These are phyloP conservation scores for Garra rufa DNA, from an alignment of 2,113 vertebrate genomes.

Conservation along the genomic window DNA sequence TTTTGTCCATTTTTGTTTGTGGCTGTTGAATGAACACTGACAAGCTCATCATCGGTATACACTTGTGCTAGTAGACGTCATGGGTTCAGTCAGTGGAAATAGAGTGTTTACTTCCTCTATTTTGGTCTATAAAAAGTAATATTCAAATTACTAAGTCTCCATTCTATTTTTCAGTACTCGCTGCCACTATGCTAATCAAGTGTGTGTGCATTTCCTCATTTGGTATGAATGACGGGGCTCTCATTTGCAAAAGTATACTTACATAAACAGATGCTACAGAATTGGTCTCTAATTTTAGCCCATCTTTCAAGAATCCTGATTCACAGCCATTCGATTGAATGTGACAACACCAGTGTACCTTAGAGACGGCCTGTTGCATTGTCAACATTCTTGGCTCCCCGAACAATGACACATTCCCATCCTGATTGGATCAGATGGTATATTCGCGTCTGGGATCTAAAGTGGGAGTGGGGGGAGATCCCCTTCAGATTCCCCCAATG, in stretches of 20 bases:
- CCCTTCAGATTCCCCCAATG: conserved; percentile 51
- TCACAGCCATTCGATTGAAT: not conserved
- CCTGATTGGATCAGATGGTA: conserved; percentile 8
- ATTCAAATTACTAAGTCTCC: conserved; percentile 55
- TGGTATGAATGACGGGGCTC: conserved; percentile 26
- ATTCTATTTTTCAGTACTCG: conserved; percentile 53
- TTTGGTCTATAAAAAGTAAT: conserved; percentile 57
- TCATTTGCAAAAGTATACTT: conserved; percentile 5
- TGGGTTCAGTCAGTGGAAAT: conserved; percentile 51
- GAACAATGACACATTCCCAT: not conserved
- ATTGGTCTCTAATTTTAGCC: not conserved
- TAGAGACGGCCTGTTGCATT: not conserved
- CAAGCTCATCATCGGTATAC: not conserved
- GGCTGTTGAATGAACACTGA: not conserved
- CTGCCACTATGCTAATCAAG: conserved; percentile 25
- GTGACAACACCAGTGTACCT: not conserved
- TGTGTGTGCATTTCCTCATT: conserved; percentile 36
- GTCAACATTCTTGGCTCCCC: conserved; percentile 7
- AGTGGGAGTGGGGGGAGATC: conserved; percentile 29
- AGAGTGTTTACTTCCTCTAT: conserved; percentile 56
- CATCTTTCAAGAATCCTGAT: not conserved
- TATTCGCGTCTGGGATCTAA: conserved; percentile 6
- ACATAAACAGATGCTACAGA: not conserved
- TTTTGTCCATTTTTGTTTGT: not conserved
- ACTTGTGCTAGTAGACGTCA: conserved; percentile 41